phyloP scores from a whole-genome alignment of 2,888 invertebrate species.

The Eurois occulta region DNA sequence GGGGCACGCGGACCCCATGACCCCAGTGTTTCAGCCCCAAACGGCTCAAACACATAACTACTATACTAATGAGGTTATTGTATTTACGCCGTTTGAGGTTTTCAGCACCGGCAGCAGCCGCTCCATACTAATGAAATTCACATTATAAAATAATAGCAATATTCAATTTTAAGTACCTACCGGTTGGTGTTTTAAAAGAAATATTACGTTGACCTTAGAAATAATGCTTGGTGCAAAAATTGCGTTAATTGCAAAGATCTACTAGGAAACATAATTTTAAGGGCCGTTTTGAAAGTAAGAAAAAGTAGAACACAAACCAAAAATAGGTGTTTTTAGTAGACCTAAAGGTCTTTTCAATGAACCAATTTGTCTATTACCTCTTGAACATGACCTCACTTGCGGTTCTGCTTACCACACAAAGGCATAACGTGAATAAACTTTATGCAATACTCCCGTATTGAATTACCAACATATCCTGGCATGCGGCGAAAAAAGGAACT shows the following conservation, averaged over 20 bases:
- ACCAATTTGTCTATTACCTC: background rate
- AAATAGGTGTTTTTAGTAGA: background rate
- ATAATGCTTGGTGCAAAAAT: background rate
- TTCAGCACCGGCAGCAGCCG: no score
- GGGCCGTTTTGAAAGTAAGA: background rate
- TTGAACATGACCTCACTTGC: constrained; percentile 7
- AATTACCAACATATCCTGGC: constrained; percentile 5
- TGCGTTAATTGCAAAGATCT: background rate
- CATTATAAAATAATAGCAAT: background rate
- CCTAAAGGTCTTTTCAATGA: background rate
- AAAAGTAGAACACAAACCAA: background rate
- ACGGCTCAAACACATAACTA: no score
- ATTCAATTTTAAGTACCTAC: background rate
- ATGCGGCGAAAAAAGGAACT: constrained; percentile 11
- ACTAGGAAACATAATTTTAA: background rate
- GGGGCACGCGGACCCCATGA: no score
- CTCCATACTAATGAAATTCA: no score
- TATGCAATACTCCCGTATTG: constrained; percentile 25
- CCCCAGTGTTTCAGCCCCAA: no score
- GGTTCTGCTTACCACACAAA: constrained; percentile 34
- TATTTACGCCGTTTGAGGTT: no score
- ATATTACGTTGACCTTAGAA: background rate
- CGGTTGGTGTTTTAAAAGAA: background rate
- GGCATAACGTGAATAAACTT: constrained; percentile 17
- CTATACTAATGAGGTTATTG: no score